Percentiles rank a stretch among this genome's conserved stretches.
Evolutionary conservation across 2,888 invertebrate genomes (phyloP).

Genomic region (Chaitophorus viminalis): DNA sequence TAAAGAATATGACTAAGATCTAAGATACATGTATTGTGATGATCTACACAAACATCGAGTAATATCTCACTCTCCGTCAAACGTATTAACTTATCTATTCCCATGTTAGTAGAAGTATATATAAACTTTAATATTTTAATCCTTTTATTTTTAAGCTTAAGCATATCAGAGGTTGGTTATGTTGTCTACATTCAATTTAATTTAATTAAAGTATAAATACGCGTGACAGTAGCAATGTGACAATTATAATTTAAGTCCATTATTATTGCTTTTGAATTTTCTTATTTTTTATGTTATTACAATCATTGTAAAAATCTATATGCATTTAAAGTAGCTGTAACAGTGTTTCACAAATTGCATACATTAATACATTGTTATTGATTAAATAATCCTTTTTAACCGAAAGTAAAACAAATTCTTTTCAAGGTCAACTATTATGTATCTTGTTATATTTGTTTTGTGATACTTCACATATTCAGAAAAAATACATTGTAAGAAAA

Average conservation of each 20-base stretch:
- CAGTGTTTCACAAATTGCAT: background rate
- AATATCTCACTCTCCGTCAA: too few species aligned
- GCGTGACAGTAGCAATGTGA: too few species aligned
- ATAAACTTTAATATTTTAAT: too few species aligned
- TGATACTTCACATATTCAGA: constrained; percentile 13
- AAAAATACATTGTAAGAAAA: constrained; percentile 28
- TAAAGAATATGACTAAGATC: too few species aligned
- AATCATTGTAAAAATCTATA: background rate
- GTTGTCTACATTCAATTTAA: background rate
- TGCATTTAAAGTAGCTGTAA: background rate
- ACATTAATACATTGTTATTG: background rate
- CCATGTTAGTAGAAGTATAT: too few species aligned
- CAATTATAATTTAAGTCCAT: background rate
- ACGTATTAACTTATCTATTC: too few species aligned
- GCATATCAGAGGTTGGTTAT: background rate
- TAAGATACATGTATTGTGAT: too few species aligned
- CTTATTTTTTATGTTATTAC: background rate
- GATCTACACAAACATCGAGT: too few species aligned
- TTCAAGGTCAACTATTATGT: constrained; percentile 5
- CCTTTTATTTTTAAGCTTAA: background rate
- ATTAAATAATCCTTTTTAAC: background rate
- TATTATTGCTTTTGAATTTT: background rate
- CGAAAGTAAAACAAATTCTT: constrained; percentile 30
- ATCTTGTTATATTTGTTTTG: background rate
- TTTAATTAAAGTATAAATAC: background rate